These are phyloP conservation scores for Pavo muticus DNA, from an alignment of 2,113 vertebrate species.

Conservation along the genomic window DNA sequence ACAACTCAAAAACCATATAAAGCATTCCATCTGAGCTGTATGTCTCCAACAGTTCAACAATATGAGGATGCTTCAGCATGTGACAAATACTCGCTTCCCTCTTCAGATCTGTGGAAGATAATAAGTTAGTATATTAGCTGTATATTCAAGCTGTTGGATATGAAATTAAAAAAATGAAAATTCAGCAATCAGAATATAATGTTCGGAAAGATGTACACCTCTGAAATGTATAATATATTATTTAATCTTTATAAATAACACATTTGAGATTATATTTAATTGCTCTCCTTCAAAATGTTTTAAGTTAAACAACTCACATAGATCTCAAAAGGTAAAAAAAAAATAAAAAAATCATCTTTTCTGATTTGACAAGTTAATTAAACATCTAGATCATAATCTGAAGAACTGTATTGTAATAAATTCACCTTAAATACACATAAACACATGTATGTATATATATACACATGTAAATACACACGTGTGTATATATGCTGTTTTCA, in stretches of 20 bases:
- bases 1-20: slow-evolving; percentile 99
- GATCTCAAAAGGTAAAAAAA: neutral
- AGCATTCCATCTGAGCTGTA: slow-evolving; percentile 99
- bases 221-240: neutral
- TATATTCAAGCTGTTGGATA: neutral
- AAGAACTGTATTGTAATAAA: neutral
- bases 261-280: neutral
- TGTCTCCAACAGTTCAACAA: slow-evolving; percentile 96
- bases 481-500: neutral
- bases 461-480: neutral
- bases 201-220: neutral
- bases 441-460: neutral
- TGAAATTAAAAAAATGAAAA: neutral
- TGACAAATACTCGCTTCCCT: slow-evolving; percentile 99
- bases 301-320: neutral
- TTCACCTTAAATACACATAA: neutral
- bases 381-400: neutral
- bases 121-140: slow-evolving; percentile 52
- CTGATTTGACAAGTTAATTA: neutral
- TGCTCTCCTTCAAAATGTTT: neutral
- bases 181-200: neutral
- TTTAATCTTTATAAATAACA: neutral
- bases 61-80: slow-evolving; percentile 99
- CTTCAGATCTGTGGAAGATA: slow-evolving; percentile 90
- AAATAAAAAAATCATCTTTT: neutral